Evolutionary conservation across 2,797 vertebrate genomes (phyloP), one percentile per base, ranked within the genome.

Genomic region (Melanotaenia maccullochi): DNA sequence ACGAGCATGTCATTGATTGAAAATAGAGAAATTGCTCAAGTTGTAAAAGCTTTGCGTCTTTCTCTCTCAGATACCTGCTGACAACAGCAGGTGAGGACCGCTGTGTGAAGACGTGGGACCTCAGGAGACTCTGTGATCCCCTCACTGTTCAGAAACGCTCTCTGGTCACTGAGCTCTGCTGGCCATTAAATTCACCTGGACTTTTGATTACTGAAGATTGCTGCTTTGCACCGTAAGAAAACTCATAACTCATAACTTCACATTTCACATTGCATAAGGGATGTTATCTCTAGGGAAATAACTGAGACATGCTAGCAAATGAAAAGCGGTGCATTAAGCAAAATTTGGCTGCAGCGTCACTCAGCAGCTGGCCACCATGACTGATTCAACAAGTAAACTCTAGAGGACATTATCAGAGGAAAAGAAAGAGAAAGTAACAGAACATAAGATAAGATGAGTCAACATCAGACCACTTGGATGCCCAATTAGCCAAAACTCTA

Each of bases 81-180:
- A 96, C 93, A 79, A 97, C 97, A 0, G 95, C 95, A 0, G 96
- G 97, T 14, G 97, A 94, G 0, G 98, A 99, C 73, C 96, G 97
- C 44, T 95, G 93, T 73, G 86, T 97, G 82, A 99, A 98, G 90
- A 95, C 96, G 52, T 99, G 98, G 98, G 96, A 99, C 36, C 85
- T 98, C 78, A 94, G 94, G 25, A 94, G 95, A 66, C 92, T 93
- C 22, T 92, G 94, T 0, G 88, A 94, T 51, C 97, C 97, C 24
- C 74, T 97, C 85, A 95, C 93, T 24, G 90, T 91, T 61, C 93
- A 96, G 82, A 98, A 96, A 85, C 95, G 98, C 20, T 94, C 93
- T 76, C 88, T 97, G 79, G 93, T 93, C 93, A 97, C 96, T 0
- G 98, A 99, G 71, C 86, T 97, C 67, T 92, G 83, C 54, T 99